Base-by-base conservation (phyloP, 2,113 vertebrate species). In the Forbesichthys papilliferus region DNA sequence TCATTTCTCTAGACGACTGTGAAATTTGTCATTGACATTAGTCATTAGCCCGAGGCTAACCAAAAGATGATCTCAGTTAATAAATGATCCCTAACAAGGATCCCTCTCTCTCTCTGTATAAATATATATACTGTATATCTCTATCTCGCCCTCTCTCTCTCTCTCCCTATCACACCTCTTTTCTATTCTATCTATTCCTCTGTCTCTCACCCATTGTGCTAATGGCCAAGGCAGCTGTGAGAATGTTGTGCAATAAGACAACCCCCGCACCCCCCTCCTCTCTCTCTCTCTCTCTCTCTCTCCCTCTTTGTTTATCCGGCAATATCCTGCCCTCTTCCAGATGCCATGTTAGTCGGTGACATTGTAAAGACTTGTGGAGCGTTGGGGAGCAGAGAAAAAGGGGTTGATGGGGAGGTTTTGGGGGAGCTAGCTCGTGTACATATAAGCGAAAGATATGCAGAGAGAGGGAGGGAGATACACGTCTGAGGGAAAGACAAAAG, bases 1-100 rank as follows among this genome's bases (percentile, higher is more conserved):
- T 96, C 94, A 95, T 97, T 96, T 97, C 96, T 97, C 95, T 95
- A 96, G 95, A 97, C 95, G 96, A 98, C 96, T 98, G 95, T 97
- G 95, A 98, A 97, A 97, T 97, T 94, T 95, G 94, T 95, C 95
- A 95, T 96, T 97, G 95, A 98, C 96, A 96, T 98, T 96, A 97
- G 95, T 96, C 95, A 95, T 95, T 96, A 96, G 93, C 96, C 96
- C 92, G 91, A 95, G 95, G 95, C 95, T 92, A 94, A 95, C 93
- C 92, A 95, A 96, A 95, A 97, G 95, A 97, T 96, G 96, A 98
- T 98, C 95, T 96, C 93, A 93, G 95, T 95, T 98, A 96, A 96
- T 96, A 98, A 96, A 97, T 96, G 95, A 96, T 97, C 94, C 94
- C 96, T 98, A 96, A 98, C 94, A 96, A 96, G 96, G 93, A 95